phyloP scores from a whole-genome alignment of 2,797 vertebrate species.

The Gymnodraco acuticeps region DNA sequence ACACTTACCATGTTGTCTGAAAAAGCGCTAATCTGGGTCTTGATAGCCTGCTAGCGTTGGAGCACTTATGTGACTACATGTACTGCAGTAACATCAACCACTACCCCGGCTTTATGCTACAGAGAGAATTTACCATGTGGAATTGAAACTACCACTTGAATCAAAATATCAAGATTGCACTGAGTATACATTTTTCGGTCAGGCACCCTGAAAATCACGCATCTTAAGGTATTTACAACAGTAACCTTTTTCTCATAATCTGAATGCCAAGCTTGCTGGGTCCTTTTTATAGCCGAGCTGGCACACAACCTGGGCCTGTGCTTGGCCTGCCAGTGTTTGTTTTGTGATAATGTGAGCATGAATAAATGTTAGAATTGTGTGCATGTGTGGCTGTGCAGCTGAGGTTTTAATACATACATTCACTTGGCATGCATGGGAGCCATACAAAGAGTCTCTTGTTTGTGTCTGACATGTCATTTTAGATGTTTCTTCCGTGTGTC shows the following conservation, averaged over 20 bases:
- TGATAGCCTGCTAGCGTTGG: neutral
- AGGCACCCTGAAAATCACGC: constrained; percentile 9
- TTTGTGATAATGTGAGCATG: constrained; percentile 51
- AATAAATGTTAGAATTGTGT: constrained; percentile 39
- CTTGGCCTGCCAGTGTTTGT: constrained; percentile 35
- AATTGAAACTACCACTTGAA: constrained; percentile 13
- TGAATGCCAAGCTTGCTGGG: constrained; percentile 23
- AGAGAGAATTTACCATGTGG: constrained; percentile 3
- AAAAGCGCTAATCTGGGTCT: constrained; percentile 6
- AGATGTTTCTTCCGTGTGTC: constrained; percentile 43
- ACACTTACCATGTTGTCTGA: constrained; percentile 5
- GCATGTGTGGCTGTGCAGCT: constrained; percentile 14
- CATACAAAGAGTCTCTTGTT: constrained; percentile 18
- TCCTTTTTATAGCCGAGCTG: constrained; percentile 27
- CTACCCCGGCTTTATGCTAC: constrained; percentile 7
- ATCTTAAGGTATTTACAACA: constrained; percentile 8
- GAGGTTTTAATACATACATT: constrained; percentile 43
- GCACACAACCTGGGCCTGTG: constrained; percentile 11
- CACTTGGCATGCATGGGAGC: constrained; percentile 4
- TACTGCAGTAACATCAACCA: neutral
- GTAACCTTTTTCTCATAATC: constrained; percentile 22
- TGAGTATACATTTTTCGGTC: neutral
- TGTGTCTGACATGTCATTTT: constrained; percentile 36
- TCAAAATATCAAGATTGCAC: constrained; percentile 8
- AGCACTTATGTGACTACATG: constrained; percentile 1